phyloP scores from a whole-genome alignment of 2,113 vertebrate genomes.

The Centropus unirufus region DNA sequence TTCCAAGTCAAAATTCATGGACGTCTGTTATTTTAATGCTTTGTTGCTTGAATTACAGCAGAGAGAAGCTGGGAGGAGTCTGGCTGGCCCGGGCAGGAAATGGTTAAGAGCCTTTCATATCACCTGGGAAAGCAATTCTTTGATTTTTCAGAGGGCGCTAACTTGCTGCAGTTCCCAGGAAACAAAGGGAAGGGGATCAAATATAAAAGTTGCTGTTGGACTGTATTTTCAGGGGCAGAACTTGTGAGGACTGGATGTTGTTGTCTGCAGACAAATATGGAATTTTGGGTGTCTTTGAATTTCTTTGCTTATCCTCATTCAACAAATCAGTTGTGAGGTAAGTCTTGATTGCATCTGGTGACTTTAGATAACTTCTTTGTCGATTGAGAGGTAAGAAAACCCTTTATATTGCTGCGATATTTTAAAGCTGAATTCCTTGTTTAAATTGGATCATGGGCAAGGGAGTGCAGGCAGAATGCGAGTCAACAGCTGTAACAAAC shows the following conservation, averaged over 20 bases:
- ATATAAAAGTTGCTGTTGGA: constrained; percentile 28
- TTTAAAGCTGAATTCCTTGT: constrained; percentile 21
- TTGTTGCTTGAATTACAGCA: not conserved
- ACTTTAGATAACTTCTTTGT: not conserved
- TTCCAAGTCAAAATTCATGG: not conserved
- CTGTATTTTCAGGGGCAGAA: constrained; percentile 33
- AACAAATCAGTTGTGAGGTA: constrained; percentile 16
- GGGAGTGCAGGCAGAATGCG: not conserved
- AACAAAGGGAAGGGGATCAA: constrained; percentile 61
- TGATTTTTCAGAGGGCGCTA: constrained; percentile 71
- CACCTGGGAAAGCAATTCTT: constrained; percentile 70
- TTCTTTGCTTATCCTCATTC: not conserved
- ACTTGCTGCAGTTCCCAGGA: constrained; percentile 56
- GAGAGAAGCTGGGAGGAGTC: constrained; percentile 21
- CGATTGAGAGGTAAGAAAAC: not conserved
- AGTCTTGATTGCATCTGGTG: not conserved
- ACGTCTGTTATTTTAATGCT: not conserved
- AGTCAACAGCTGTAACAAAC: constrained; percentile 41
- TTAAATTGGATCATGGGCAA: not conserved
- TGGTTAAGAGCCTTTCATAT: constrained; percentile 46
- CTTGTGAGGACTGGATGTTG: constrained; percentile 18
- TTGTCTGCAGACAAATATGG: not conserved
- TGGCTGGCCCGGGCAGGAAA: constrained; percentile 48
- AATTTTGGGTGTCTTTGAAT: not conserved
- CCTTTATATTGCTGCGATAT: not conserved